A percentile compares a stretch with the other conserved stretches of the same genome.
phyloP scores from a whole-genome alignment of 2,113 vertebrate species.

The Blennius ocellaris region DNA sequence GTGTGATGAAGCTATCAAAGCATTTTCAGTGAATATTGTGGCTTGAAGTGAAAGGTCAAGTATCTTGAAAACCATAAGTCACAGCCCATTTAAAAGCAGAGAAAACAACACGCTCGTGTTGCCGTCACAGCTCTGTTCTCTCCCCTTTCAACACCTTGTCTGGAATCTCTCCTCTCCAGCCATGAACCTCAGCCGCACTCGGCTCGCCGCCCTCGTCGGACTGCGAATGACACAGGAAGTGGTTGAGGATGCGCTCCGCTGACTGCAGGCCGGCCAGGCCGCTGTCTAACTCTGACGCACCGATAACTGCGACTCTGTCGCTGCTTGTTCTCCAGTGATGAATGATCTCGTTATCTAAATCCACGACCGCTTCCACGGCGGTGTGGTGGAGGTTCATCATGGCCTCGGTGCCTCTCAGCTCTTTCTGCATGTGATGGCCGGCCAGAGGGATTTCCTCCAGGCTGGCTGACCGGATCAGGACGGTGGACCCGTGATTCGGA shows the following conservation, averaged over 20 bases:
- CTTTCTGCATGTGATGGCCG: conserved; percentile 60
- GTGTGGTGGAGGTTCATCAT: conserved; percentile 76
- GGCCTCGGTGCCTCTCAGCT: conserved; percentile 74
- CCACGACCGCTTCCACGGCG: conserved; percentile 30
- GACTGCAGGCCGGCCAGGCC: conserved; percentile 64
- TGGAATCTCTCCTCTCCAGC: conserved; percentile 49
- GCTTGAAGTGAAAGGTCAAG: conserved; percentile 4
- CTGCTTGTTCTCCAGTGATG: conserved; percentile 70
- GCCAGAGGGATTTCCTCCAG: conserved; percentile 77
- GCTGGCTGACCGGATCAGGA: conserved; percentile 80
- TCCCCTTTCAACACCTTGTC: conserved; percentile 65
- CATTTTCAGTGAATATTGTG: neutral
- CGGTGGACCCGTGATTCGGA: conserved; percentile 60
- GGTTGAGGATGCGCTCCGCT: conserved; percentile 76
- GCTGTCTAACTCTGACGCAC: conserved; percentile 23
- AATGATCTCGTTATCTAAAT: conserved; percentile 75
- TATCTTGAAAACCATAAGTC: neutral
- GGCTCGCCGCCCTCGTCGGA: conserved; percentile 27
- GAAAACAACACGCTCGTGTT: neutral
- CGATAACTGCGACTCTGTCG: conserved; percentile 11
- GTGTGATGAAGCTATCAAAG: neutral
- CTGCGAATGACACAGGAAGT: conserved; percentile 66
- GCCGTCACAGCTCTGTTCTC: conserved; percentile 65
- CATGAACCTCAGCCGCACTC: conserved; percentile 40
- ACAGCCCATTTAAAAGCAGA: conserved; percentile 3